Percentiles rank a stretch among this genome's conserved stretches.
Conservation (phyloP, 2,888 invertebrate genomes). For the Dromius quadrimaculatus region DNA sequence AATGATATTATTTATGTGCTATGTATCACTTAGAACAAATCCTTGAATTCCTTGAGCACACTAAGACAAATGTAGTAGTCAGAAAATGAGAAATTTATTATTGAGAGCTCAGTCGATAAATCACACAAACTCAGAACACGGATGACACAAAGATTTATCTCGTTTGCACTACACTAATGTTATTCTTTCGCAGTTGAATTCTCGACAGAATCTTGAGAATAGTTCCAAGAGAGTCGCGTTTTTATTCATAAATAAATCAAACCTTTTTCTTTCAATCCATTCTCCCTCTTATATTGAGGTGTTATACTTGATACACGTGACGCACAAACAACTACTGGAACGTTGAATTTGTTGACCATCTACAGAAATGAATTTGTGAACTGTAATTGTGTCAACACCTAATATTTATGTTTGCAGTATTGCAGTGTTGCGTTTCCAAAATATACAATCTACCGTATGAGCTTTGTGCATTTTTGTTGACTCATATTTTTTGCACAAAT, state of each 20-base stretch:
- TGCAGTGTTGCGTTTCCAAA: too few species aligned
- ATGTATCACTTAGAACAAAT: too few species aligned
- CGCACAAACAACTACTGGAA: too few species aligned
- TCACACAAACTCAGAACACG: constrained; percentile 23
- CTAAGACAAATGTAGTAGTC: constrained; percentile 29
- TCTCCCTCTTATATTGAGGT: neutral
- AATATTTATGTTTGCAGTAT: too few species aligned
- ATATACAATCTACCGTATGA: too few species aligned
- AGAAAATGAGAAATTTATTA: constrained; percentile 37
- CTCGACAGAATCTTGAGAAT: constrained; percentile 28
- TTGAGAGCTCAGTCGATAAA: constrained; percentile 38
- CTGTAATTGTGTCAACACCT: too few species aligned
- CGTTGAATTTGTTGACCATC: too few species aligned
- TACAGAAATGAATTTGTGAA: too few species aligned
- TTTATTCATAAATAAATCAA: constrained; percentile 29
- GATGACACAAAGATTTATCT: constrained; percentile 39
- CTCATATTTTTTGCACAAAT: too few species aligned
- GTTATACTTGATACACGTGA: neutral
- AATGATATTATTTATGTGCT: too few species aligned
- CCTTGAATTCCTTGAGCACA: constrained; percentile 18
- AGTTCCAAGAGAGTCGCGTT: constrained; percentile 15
- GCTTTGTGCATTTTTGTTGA: too few species aligned
- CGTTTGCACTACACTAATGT: constrained; percentile 35
- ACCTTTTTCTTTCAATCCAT: constrained; percentile 9
- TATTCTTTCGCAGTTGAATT: constrained; percentile 37